Evolutionary conservation across 1,140 invertebrate species (phyloP).

Genomic region (Drosophila murphyi): DNA sequence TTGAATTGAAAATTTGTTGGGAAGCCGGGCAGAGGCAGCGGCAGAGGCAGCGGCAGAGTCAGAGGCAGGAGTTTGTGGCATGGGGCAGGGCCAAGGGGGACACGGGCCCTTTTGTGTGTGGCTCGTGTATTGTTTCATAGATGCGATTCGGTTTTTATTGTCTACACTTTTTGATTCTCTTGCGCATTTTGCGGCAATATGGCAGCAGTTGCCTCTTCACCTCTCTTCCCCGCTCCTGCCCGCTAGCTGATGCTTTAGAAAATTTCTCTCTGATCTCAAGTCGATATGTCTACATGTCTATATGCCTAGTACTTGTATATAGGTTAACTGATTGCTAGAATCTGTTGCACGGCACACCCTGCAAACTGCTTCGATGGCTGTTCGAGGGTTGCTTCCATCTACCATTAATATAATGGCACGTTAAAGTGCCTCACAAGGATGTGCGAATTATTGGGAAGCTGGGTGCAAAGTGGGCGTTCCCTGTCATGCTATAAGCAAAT

Average conservation of each 20-base stretch:
- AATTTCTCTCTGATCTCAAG: constrained; percentile 7
- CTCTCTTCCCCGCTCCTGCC: neutral
- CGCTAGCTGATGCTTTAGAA: neutral
- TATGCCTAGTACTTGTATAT: neutral
- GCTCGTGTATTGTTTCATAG: constrained; percentile 37
- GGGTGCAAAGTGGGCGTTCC: constrained; percentile 17
- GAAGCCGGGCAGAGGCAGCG: neutral
- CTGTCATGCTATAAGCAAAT: constrained; percentile 31
- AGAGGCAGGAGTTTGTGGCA: neutral
- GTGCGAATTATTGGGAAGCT: constrained; percentile 7
- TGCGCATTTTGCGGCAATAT: constrained; percentile 47
- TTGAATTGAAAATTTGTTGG: constrained; percentile 37
- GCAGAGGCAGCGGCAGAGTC: neutral
- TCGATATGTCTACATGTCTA: neutral
- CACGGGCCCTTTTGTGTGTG: constrained; percentile 24
- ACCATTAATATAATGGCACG: constrained; percentile 25
- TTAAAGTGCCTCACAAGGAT: constrained; percentile 22
- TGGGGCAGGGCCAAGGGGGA: neutral
- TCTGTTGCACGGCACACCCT: constrained; percentile 20
- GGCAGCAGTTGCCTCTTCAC: neutral
- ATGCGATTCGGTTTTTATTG: constrained; percentile 47
- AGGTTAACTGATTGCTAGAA: constrained; percentile 25
- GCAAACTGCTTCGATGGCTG: constrained; percentile 12
- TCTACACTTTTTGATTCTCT: constrained; percentile 33
- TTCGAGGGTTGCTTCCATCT: constrained; percentile 8